Conservation (phyloP, 2,113 vertebrate genomes). For the Genyomyrus donnyi region DNA sequence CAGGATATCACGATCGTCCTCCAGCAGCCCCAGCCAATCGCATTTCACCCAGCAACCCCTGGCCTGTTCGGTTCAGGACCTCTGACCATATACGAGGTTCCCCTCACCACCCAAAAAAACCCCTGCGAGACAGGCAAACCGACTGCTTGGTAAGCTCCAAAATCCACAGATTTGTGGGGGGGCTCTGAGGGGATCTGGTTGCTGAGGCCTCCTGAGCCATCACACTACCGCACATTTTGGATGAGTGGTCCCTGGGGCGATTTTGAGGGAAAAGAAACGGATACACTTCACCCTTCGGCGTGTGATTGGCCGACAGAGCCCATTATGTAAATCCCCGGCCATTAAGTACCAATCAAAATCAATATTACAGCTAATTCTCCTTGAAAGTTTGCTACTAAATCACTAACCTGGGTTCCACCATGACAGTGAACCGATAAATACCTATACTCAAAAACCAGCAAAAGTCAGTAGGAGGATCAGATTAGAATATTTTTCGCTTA, state of each 20-base stretch:
- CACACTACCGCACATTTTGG: background rate
- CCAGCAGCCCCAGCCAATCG: background rate
- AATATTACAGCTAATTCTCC: conserved; percentile 2
- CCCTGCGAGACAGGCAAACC: background rate
- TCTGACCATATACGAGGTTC: background rate
- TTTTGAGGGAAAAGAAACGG: background rate
- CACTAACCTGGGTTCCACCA: background rate
- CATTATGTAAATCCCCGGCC: background rate
- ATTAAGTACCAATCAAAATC: background rate
- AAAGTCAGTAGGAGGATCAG: background rate
- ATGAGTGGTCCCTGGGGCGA: background rate
- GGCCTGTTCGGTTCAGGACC: background rate
- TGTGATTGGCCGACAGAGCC: background rate
- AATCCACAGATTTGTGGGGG: background rate
- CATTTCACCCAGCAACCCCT: background rate
- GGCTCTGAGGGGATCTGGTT: background rate
- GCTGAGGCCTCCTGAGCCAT: background rate
- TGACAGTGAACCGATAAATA: background rate
- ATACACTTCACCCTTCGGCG: background rate
- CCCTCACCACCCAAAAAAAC: background rate
- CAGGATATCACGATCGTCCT: background rate
- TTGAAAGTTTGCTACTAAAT: background rate
- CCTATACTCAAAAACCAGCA: background rate
- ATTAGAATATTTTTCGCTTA: background rate
- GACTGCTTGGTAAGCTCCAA: background rate